Evolutionary conservation across 2,797 vertebrate species (phyloP).

Genomic region (Acrossocheilus fasciatus): DNA sequence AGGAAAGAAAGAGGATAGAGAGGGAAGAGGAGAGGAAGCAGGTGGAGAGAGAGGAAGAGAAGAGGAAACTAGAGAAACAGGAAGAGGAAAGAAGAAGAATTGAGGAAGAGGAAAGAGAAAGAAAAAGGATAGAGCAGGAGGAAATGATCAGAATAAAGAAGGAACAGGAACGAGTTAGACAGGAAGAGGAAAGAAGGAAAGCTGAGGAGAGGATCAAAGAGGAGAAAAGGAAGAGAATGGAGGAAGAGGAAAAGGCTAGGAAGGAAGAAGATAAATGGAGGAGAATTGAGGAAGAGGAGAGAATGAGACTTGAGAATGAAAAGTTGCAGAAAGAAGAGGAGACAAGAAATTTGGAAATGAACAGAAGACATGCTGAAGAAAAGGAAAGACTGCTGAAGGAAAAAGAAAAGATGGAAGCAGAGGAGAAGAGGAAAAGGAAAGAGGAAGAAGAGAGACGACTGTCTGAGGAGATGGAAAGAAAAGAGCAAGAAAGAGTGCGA

Average conservation of each 20-base stretch:
- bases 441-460: constrained; percentile 59
- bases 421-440: constrained; percentile 36
- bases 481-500: constrained; percentile 12
- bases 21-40: constrained; percentile 8
- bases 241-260: background rate
- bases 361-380: background rate
- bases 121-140: constrained; percentile 20
- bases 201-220: constrained; percentile 28
- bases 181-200: constrained; percentile 18
- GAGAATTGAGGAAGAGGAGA: constrained; percentile 5
- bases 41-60: constrained; percentile 21
- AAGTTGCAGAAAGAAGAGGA: constrained; percentile 19
- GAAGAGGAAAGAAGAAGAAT: constrained; percentile 38
- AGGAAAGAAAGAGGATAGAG: constrained; percentile 23
- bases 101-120: constrained; percentile 23
- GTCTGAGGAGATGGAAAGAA: constrained; percentile 60
- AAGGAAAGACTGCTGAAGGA: constrained; percentile 21
- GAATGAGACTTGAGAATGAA: constrained; percentile 20
- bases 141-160: constrained; percentile 19
- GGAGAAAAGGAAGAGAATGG: constrained; percentile 32
- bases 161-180: constrained; percentile 26
- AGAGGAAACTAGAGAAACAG: constrained; percentile 7
- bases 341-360: background rate
- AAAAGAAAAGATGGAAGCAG: constrained; percentile 24
- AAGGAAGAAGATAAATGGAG: background rate